These are phyloP conservation scores for Copidosoma aretas DNA, from an alignment of 2,888 invertebrate species.

Conservation along the genomic window DNA sequence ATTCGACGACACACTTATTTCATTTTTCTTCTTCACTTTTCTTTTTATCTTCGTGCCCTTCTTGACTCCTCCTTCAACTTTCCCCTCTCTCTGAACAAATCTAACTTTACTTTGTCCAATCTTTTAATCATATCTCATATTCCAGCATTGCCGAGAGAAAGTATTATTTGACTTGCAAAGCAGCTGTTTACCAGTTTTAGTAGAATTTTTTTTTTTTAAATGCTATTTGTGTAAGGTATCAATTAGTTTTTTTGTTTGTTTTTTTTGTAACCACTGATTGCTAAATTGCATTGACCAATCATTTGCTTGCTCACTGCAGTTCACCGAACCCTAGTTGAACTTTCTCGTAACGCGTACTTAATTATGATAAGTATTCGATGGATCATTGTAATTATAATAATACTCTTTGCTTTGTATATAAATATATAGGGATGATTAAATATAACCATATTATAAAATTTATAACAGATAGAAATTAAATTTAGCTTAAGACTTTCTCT, in stretches of 20 bases:
- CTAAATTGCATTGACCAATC: conserved; percentile 30
- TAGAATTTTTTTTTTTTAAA: no score
- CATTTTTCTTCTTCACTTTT: conserved; percentile 40
- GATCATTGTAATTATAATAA: conserved; percentile 36
- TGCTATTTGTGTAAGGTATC: no score
- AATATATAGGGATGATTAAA: not conserved
- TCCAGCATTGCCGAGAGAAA: no score
- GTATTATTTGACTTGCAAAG: no score
- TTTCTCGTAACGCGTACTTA: no score
- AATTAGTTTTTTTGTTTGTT: no score
- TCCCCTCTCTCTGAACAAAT: no score
- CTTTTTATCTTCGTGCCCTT: not conserved
- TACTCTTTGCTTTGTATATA: conserved; percentile 7
- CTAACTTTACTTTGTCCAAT: no score
- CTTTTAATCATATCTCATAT: no score
- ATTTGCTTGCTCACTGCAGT: conserved; percentile 9
- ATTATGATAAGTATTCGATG: conserved; percentile 25
- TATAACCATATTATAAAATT: no score
- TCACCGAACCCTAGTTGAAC: conserved; percentile 25
- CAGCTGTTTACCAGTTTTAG: no score
- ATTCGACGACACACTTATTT: conserved; percentile 53
- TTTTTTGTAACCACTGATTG: conserved; percentile 23
- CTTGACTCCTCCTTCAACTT: not conserved
- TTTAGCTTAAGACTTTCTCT: conserved; percentile 18
- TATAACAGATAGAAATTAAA: conserved; percentile 24